Evolutionary conservation across 2,888 invertebrate species (phyloP).

Genomic region (Andrena bicolor): DNA sequence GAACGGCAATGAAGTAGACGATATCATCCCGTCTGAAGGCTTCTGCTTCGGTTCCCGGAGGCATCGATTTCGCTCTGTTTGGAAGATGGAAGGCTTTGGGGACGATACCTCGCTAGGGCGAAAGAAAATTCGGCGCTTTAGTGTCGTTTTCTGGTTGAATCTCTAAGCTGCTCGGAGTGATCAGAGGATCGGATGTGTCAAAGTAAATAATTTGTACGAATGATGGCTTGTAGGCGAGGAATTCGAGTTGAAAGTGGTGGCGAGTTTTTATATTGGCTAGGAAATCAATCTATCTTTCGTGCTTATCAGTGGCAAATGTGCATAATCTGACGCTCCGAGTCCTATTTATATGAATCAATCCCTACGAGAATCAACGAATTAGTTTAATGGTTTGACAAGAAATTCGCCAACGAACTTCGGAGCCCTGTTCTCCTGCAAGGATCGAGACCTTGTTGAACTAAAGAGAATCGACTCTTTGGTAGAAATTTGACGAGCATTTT

Average conservation of each 20-base stretch:
- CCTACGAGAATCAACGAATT: neutral
- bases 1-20: conserved; percentile 55
- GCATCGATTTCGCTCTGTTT: conserved; percentile 30
- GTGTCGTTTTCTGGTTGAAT: neutral
- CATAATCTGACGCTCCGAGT: neutral
- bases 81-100: conserved; percentile 56
- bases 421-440: too few species aligned
- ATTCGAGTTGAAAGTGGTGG: too few species aligned
- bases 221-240: too few species aligned
- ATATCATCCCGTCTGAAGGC: conserved; percentile 28
- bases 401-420: neutral
- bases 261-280: too few species aligned
- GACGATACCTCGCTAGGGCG: conserved; percentile 41
- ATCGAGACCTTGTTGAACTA: neutral
- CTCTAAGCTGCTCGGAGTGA: neutral
- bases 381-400: neutral
- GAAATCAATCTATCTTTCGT: neutral
- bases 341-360: neutral
- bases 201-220: too few species aligned
- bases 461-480: neutral
- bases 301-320: neutral
- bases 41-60: conserved; percentile 26
- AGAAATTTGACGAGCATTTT: neutral
- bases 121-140: neutral
- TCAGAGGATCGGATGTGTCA: too few species aligned